Evolutionary conservation across 2,888 invertebrate genomes (phyloP).

Genomic region (Theretra japonica): DNA sequence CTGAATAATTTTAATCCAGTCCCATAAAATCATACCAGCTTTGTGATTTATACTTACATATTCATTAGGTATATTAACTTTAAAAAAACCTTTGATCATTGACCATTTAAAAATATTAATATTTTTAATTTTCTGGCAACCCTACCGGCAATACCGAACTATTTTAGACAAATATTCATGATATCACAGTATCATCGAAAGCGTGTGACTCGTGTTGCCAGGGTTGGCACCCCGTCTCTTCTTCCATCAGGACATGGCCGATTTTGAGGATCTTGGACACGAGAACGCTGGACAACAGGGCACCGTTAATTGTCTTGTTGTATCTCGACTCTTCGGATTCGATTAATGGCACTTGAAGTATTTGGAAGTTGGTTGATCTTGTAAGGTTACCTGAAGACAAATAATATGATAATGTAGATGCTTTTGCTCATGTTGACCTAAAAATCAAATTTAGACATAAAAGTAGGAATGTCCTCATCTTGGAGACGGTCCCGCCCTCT

Average conservation of each 20-base stretch:
- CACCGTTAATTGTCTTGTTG: conserved; percentile 61
- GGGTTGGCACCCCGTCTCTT: conserved; percentile 38
- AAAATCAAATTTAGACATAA: no score
- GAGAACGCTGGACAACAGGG: conserved; percentile 53
- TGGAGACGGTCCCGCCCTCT: no score
- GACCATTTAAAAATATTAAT: background rate
- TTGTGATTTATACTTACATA: no score
- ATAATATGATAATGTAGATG: no score
- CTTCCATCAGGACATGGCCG: conserved; percentile 49
- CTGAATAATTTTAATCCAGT: no score
- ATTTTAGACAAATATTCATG: background rate
- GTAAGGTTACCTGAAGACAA: conserved; percentile 50
- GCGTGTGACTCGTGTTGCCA: background rate
- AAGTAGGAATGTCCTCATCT: no score
- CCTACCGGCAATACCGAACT: background rate
- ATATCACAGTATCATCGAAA: background rate
- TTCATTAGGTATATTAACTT: no score
- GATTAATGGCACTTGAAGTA: conserved; percentile 43
- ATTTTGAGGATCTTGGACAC: conserved; percentile 57
- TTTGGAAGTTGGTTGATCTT: conserved; percentile 49
- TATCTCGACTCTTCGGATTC: conserved; percentile 42
- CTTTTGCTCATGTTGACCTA: no score
- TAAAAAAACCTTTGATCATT: background rate
- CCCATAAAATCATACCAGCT: no score
- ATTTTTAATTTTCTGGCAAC: conserved; percentile 3